phyloP scores from a whole-genome alignment of 1,140 invertebrate genomes.

The Goniozus legneri region DNA sequence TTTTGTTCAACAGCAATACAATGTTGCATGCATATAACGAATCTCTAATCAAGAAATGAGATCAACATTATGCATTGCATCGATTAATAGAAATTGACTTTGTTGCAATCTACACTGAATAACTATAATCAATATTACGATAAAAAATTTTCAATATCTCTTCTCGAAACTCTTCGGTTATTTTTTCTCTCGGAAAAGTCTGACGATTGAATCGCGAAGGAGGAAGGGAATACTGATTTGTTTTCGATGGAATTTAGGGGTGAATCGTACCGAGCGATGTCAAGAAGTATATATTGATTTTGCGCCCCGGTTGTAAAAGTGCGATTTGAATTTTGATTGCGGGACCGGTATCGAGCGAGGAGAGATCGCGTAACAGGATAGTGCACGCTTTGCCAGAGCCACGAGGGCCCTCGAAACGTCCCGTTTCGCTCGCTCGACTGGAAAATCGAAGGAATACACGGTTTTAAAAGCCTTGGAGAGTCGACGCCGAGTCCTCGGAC shows the following conservation, averaged over 20 bases:
- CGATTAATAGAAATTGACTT: too few species aligned
- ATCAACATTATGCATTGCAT: too few species aligned
- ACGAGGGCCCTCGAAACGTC: constrained; percentile 48
- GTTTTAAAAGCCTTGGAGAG: constrained; percentile 37
- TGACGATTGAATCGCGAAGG: too few species aligned
- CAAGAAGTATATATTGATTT: constrained; percentile 52
- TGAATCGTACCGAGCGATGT: constrained; percentile 14
- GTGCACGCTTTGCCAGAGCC: constrained; percentile 54
- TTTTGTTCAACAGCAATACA: too few species aligned
- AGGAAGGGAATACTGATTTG: constrained; percentile 27
- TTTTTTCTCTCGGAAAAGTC: neutral
- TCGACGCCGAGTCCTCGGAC: constrained; percentile 17
- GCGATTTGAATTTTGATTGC: constrained; percentile 58
- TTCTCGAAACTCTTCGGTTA: neutral
- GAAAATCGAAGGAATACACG: constrained; percentile 51
- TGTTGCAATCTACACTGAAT: too few species aligned
- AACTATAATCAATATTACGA: too few species aligned
- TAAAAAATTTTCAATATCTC: too few species aligned
- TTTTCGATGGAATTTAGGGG: constrained; percentile 42
- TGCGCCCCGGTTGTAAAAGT: constrained; percentile 51
- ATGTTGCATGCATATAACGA: too few species aligned
- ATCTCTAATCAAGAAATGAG: too few species aligned
- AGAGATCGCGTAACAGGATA: constrained; percentile 56
- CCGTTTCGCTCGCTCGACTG: constrained; percentile 51
- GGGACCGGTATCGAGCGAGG: too few species aligned